Percentiles rank a stretch among this genome's conserved stretches.
Conservation (phyloP, 1,140 invertebrate genomes). For the Drosophila bocki region DNA sequence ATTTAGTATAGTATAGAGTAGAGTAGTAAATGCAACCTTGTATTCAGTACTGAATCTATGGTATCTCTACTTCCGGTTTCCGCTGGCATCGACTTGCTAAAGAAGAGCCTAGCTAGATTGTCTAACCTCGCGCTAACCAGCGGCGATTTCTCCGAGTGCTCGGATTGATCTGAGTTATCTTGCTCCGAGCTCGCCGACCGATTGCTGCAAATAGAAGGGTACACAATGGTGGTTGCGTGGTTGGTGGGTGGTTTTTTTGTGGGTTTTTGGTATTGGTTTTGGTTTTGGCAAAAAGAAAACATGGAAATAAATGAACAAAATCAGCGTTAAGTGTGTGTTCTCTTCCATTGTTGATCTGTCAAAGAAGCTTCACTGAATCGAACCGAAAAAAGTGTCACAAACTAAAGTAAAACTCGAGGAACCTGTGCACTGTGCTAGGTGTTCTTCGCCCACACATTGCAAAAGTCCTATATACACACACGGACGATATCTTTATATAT, state of each 20-base stretch:
- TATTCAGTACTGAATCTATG: slow-evolving; percentile 85
- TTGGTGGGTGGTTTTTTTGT: slow-evolving; percentile 50
- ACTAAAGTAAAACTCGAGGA: slow-evolving; percentile 18
- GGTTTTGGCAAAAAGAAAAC: slow-evolving; percentile 29
- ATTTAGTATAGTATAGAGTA: slow-evolving; percentile 43
- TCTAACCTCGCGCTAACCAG: slow-evolving; percentile 88
- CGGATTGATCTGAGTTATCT: slow-evolving; percentile 86
- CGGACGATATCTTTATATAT: slow-evolving; percentile 1
- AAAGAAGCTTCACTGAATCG: slow-evolving; percentile 32
- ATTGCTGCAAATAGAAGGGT: slow-evolving; percentile 84
- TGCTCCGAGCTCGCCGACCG: slow-evolving; percentile 87
- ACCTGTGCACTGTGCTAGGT: slow-evolving; percentile 42
- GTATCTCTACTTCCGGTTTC: slow-evolving; percentile 86
- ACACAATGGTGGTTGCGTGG: slow-evolving; percentile 48
- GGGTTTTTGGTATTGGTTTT: slow-evolving; percentile 25
- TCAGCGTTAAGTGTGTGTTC: slow-evolving; percentile 41
- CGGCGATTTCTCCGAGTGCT: slow-evolving; percentile 86
- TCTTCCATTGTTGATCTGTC: slow-evolving; percentile 26
- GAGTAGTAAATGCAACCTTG: slow-evolving; percentile 81
- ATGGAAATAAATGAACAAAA: slow-evolving; percentile 28
- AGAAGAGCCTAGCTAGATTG: slow-evolving; percentile 88
- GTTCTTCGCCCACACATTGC: slow-evolving; percentile 26
- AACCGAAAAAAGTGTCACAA: slow-evolving; percentile 7
- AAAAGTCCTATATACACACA: slow-evolving; percentile 42
- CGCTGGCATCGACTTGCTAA: slow-evolving; percentile 86